Conservation (phyloP, 2,888 invertebrate genomes). For the Orthosia gothica region DNA sequence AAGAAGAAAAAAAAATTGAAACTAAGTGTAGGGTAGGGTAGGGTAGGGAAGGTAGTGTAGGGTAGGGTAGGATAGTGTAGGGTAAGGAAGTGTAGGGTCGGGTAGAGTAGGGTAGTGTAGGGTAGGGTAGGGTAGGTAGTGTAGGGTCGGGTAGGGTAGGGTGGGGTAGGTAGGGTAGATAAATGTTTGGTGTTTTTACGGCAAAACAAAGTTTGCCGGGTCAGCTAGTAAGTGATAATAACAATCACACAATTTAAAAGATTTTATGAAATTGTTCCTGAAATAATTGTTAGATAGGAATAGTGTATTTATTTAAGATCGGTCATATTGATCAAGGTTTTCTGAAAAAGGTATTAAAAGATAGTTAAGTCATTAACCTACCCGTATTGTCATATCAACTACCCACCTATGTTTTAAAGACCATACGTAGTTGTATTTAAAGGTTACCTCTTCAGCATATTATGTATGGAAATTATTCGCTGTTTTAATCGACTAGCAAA, state of each 20-base stretch:
- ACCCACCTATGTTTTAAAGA: background rate
- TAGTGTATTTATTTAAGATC: background rate
- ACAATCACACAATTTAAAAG: background rate
- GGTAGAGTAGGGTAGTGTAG: too few relatives aligned
- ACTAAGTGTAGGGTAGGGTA: too few relatives aligned
- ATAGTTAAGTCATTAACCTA: constrained; percentile 17
- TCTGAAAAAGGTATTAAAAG: background rate
- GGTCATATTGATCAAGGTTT: background rate
- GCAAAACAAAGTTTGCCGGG: too few relatives aligned
- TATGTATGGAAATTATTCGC: constrained; percentile 29
- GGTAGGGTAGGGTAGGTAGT: too few relatives aligned
- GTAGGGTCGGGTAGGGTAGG: too few relatives aligned
- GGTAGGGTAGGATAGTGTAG: too few relatives aligned
- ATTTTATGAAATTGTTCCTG: background rate
- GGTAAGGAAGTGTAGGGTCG: too few relatives aligned
- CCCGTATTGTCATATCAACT: constrained; percentile 31
- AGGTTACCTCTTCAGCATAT: constrained; percentile 8
- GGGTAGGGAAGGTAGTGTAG: too few relatives aligned
- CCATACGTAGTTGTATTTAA: background rate
- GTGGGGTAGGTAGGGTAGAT: too few relatives aligned
- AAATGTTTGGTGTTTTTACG: too few relatives aligned
- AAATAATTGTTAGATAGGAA: background rate
- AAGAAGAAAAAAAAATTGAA: too few relatives aligned
- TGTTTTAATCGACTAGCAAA: constrained; percentile 18
- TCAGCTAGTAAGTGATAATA: background rate